Base-by-base conservation (phyloP, 2,888 invertebrate genomes). In the Drosophila borborema region DNA sequence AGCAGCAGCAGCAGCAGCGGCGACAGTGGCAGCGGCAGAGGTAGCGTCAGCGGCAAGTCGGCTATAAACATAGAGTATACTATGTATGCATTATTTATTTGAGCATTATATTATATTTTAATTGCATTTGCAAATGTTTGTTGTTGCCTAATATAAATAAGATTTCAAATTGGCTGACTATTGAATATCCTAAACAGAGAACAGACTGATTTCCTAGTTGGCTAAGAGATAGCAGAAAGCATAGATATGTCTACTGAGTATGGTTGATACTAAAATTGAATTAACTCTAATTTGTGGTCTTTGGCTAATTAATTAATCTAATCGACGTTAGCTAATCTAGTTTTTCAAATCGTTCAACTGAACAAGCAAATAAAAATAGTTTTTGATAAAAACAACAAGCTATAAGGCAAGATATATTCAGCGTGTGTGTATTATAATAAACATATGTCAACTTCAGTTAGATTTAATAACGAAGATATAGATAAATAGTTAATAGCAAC, bases 51-150 rank as follows among this genome's bases (percentile, higher is more conserved):
- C 56, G 38, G 23, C 54, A 55, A 28, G 16, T 38, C 38, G 54
- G 3, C 55, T 51, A 43, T 49, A 55, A 54, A 43, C 43, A 56
- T 56, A 38, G 14, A 18, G 18, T 38, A 36, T 51, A 18, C 34
- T 28, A 16, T 28, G 12, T n/a, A 16, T 28, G 36, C 54, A 49
- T 48, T 46, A 48, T 64, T 56, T 45, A 48, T 20, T 28, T 49
- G 2, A 16, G 23, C 23, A 48, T 10, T 28, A 60, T 55, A 45
- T 12, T 7, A 40, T 54, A 28, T 14, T 68, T 72, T 38, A 38
- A 80, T 65, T 72, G 60, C 62, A 66, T 38, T 74, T 18, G 40
- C 45, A 64, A 62, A 63, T 8, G 12, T 41, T 55, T 72, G 61
- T 23, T 23, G 23, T 23, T 23, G 28, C 59, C 61, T 41, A 64